phyloP scores from a whole-genome alignment of 2,888 invertebrate species.

The Cistogaster globosa region DNA sequence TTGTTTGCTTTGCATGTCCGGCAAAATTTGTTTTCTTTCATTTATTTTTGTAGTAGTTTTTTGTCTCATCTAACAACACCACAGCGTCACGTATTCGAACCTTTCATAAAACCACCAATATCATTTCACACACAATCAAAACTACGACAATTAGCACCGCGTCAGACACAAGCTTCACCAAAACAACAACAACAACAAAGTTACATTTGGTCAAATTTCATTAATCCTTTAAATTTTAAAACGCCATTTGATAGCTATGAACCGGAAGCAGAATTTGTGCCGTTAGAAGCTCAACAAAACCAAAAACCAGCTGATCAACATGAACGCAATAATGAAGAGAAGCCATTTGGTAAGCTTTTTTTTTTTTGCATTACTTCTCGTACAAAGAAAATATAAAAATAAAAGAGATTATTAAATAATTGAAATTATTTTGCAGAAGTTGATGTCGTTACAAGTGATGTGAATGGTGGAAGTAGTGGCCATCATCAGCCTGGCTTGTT shows the following conservation, averaged over 20 bases:
- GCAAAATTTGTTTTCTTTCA: slow-evolving; percentile 51
- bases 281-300: slow-evolving; percentile 75
- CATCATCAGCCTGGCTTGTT: slow-evolving; percentile 76
- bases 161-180: slow-evolving; percentile 53
- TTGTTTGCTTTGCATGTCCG: slow-evolving; percentile 63
- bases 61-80: slow-evolving; percentile 79
- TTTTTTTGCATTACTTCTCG: neutral
- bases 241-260: slow-evolving; percentile 76
- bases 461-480: slow-evolving; percentile 74
- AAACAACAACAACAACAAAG: slow-evolving; percentile 63
- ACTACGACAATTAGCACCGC: slow-evolving; percentile 73
- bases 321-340: slow-evolving; percentile 71
- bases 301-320: slow-evolving; percentile 30
- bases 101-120: slow-evolving; percentile 76
- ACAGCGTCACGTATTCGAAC: slow-evolving; percentile 77
- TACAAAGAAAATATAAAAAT: too few species aligned
- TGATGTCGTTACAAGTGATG: slow-evolving; percentile 79
- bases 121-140: slow-evolving; percentile 60
- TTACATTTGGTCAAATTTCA: slow-evolving; percentile 76
- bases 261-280: slow-evolving; percentile 78
- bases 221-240: slow-evolving; percentile 75
- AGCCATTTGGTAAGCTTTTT: slow-evolving; percentile 78
- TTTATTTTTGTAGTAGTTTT: slow-evolving; percentile 75
- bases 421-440: slow-evolving; percentile 75
- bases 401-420: neutral